Base-by-base conservation (phyloP, 1,140 invertebrate genomes). In the Apis florea region DNA sequence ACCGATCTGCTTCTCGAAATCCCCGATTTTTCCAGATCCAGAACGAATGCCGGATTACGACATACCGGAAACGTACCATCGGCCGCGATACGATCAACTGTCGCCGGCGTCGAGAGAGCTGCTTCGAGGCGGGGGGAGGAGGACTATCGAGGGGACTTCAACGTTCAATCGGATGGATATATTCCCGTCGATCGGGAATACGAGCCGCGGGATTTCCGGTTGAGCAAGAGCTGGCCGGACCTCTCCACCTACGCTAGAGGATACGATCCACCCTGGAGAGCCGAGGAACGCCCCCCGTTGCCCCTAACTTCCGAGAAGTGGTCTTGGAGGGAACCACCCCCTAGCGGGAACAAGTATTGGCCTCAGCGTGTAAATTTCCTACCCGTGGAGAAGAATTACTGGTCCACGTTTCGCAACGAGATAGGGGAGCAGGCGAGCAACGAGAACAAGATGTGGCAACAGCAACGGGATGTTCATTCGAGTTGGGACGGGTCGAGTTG, bases 371-470 rank as follows among this genome's bases (percentile, higher is more conserved):
- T 64, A 19, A 88, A 86, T 19, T 83, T 54, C 75, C 12, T 85
- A 77, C 90, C 77, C 26, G 72, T 70, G 13, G 87, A 90, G 19
- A 69, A 85, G 2, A 86, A 85, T n/a, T 90, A 90, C 56, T 90
- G 89, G 88, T 72, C 84, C 0, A 61, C 74, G 11, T 47, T 88
- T 0, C 81, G 82, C 10, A 74, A 87, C 26, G 80, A 86, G 56
- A 6, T 17, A 9, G 77, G 87, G 0, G 56, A 85, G 56, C 17
- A 63, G 12, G 61, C 64, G 1, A n/a, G 56, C 10, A 58, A 56
- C 5, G 70, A 47, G 66, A 77, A n/a, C n/a, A n/a, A 63, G 26
- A 63, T 63, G 24, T 61, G 69, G 69, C 61, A 69, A 13, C 69
- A 79, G 13, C 68, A 53, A 9, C 70, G 64, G 2, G 6, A 40